Evolutionary conservation across 2,113 vertebrate genomes (phyloP), one percentile per base, ranked within the genome.

Genomic region (Ictidomys tridecemlineatus): DNA sequence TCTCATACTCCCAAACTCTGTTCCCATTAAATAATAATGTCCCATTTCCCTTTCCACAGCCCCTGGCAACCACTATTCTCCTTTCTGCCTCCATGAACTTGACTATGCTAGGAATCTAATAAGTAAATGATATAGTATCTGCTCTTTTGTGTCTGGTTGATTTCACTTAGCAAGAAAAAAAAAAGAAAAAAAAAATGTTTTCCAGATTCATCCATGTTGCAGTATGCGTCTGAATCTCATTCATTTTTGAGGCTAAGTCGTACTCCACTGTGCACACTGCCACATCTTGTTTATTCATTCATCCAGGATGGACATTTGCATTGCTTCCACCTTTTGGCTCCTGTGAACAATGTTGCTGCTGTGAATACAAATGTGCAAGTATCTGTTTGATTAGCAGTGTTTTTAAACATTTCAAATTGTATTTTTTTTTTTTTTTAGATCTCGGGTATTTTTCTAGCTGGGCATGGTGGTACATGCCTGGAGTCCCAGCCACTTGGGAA

Each of bases 391-490:
- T 42, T 39, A 84, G 61, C 17, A 88, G 58, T 30, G 12, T 77
- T 93, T 89, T 85, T 34, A 74, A 95, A 91, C 51, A 80, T 39
- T 93, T 94, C 69, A 85, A 92, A 51, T 65, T 70, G 61, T 63
- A 26, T 63, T 63, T 58, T 28, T 63, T 63, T 58, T 28, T 63
- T 63, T 58, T 28, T 63, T 24, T 63, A 63, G 24, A n/a, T n/a
- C n/a, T n/a, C n/a, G n/a, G n/a, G 61, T 63, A 26, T 63, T 63
- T 58, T 28, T 63, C 61, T 63, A 63, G 24, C 61, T 28, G 26
- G 26, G 61, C 3, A 22, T 58, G 56, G 56, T 58, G 56, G 56
- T 20, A 58, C 61, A 63, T 63, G 24, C 61, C 61, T 63, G 61
- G 0, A 63, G 7, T 26, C 9, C 61, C 61, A 26, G 61, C 61